Evolutionary conservation across 2,797 vertebrate genomes (phyloP).

Genomic region (Synanceia verrucosa): DNA sequence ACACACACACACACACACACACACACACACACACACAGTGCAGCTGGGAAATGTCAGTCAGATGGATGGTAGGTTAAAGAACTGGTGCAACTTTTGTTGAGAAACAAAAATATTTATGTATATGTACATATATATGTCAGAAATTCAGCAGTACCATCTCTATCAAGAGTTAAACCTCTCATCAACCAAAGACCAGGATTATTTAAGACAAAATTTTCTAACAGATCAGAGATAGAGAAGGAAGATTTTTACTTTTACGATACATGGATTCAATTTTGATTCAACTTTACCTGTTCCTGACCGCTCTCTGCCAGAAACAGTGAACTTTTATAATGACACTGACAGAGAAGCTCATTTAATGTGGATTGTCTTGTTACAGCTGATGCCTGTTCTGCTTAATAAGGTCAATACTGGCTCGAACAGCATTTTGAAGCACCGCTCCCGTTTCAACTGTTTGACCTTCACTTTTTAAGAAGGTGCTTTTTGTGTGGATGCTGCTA

Average conservation of each 20-base stretch:
- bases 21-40: background rate
- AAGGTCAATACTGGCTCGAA: background rate
- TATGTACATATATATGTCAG: background rate
- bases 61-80: constrained; percentile 9
- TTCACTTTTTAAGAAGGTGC: background rate
- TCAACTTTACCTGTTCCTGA: background rate
- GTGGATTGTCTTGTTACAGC: background rate
- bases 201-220: background rate
- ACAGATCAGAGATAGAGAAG: background rate
- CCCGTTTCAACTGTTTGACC: constrained; percentile 5
- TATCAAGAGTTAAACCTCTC: background rate
- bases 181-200: background rate
- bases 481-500: background rate
- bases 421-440: background rate
- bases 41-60: constrained; percentile 22
- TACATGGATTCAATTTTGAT: background rate
- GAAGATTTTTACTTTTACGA: background rate
- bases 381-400: background rate
- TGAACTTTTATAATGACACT: background rate
- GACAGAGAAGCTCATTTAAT: background rate
- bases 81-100: background rate
- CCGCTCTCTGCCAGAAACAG: background rate
- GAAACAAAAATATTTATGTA: constrained; percentile 1
- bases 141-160: background rate
- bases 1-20: background rate